Evolutionary conservation across 2,113 vertebrate species (phyloP).

Genomic region (Hystrix brachyura): DNA sequence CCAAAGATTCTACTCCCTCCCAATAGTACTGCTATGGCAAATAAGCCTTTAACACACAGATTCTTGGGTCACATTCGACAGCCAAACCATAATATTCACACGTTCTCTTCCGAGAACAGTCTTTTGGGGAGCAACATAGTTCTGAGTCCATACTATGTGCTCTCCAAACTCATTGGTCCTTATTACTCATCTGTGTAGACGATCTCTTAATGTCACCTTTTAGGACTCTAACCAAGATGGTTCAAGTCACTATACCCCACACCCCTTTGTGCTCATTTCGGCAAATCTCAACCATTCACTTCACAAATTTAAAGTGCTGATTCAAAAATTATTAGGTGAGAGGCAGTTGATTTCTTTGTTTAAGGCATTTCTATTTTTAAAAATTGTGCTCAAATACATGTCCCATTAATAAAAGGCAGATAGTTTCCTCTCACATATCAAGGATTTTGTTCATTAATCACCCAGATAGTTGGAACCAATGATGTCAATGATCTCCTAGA

Average conservation of each 20-base stretch:
- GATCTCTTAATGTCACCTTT: neutral
- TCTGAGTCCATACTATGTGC: neutral
- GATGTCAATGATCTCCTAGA: neutral
- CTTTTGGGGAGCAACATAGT: neutral
- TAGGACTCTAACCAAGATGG: neutral
- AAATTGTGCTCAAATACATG: neutral
- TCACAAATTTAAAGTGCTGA: constrained; percentile 20
- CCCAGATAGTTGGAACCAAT: neutral
- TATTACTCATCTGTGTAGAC: neutral
- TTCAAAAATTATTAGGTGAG: neutral
- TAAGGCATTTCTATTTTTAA: neutral
- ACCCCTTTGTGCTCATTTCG: neutral
- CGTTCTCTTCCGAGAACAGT: neutral
- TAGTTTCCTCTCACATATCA: neutral
- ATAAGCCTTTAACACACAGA: neutral
- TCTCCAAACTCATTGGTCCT: neutral
- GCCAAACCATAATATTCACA: neutral
- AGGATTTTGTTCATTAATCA: constrained; percentile 14
- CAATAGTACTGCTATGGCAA: neutral
- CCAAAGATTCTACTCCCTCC: neutral
- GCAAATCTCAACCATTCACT: neutral
- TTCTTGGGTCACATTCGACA: neutral
- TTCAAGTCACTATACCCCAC: neutral
- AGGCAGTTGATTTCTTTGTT: neutral
- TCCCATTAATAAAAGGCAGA: neutral